phyloP scores from a whole-genome alignment of 2,113 vertebrate species.

The Notarius quadriscutis region DNA sequence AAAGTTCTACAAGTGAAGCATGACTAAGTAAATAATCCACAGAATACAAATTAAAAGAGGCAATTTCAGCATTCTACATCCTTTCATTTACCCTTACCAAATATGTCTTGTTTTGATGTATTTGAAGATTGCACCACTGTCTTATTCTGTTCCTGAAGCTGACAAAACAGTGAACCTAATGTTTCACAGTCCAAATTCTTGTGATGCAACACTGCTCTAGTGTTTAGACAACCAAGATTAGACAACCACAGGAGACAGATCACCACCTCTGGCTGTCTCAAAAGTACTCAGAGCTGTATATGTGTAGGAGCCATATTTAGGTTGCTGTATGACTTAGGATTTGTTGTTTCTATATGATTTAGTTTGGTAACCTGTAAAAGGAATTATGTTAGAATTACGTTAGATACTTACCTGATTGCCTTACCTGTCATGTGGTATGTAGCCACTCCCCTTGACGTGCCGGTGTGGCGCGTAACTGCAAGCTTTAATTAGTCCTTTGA shows the following conservation, averaged over 20 bases:
- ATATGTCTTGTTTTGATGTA: too few species aligned
- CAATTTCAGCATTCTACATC: neutral
- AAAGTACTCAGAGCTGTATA: conserved; percentile 27
- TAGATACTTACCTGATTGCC: too few species aligned
- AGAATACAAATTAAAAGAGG: neutral
- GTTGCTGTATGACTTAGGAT: too few species aligned
- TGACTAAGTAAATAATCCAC: neutral
- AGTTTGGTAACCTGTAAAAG: too few species aligned
- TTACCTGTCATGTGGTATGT: too few species aligned
- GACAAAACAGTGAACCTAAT: neutral
- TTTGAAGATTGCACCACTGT: neutral
- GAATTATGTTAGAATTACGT: too few species aligned
- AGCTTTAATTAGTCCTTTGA: too few species aligned
- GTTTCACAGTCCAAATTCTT: neutral
- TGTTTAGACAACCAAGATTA: neutral
- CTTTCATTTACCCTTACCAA: neutral
- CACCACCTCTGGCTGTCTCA: conserved; percentile 13
- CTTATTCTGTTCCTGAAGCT: neutral
- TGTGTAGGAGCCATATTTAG: too few species aligned
- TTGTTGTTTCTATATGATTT: too few species aligned
- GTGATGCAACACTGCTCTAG: neutral
- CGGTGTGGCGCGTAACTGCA: too few species aligned
- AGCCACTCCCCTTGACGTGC: too few species aligned
- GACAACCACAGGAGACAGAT: conserved; percentile 30
- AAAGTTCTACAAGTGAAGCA: neutral